Conservation (phyloP, 2,888 invertebrate species). For the Criorhina ranunculi region DNA sequence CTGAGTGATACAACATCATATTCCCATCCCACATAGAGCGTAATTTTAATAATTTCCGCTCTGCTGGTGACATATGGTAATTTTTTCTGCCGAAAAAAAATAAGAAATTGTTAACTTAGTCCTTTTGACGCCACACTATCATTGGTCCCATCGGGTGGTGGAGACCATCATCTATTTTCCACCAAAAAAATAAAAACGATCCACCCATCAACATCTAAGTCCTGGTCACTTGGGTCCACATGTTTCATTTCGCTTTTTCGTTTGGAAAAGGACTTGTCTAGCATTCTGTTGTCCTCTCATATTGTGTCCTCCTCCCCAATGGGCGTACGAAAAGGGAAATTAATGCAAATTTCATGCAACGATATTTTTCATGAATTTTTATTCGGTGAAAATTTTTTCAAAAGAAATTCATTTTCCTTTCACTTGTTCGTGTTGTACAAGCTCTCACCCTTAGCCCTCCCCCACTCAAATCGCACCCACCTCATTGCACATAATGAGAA, state of each 20-base stretch:
- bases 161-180: constrained; percentile 26
- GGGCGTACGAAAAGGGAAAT: constrained; percentile 20
- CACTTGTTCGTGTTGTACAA: background rate
- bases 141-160: too few relatives aligned
- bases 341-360: constrained; percentile 70
- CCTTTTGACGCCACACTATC: constrained; percentile 45
- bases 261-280: constrained; percentile 6
- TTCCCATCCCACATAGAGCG: background rate
- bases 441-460: too few relatives aligned
- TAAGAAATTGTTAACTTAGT: constrained; percentile 50
- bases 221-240: constrained; percentile 54
- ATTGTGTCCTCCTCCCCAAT: background rate
- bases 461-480: background rate
- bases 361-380: constrained; percentile 59
- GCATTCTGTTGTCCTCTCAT: constrained; percentile 4
- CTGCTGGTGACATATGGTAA: constrained; percentile 56
- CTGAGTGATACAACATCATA: background rate
- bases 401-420: constrained; percentile 34
- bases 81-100: constrained; percentile 2
- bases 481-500: constrained; percentile 33
- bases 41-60: constrained; percentile 60
- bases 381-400: constrained; percentile 17
- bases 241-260: constrained; percentile 12
- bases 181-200: constrained; percentile 6
- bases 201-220: constrained; percentile 8